Base-by-base conservation (phyloP, 2,113 vertebrate species). In the Elephas maximus region DNA sequence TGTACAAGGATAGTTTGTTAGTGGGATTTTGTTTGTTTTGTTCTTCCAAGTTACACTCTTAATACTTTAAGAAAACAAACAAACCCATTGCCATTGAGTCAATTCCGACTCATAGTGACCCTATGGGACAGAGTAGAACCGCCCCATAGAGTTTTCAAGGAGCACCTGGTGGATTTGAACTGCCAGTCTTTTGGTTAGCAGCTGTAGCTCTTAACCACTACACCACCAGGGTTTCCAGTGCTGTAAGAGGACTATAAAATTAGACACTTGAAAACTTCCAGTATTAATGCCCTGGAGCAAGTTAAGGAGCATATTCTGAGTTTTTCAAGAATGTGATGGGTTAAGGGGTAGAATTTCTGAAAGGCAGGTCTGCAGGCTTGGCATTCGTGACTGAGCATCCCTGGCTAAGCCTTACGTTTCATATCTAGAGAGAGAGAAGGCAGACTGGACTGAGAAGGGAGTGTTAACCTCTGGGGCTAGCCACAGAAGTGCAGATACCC, bases 281-380 rank as follows among this genome's bases (percentile, higher is more conserved):
- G 41, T 8, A 63, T 90, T 82, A 63, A 86, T 85, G 15, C 28
- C 24, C 28, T 93, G 4, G 67, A 37, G 37, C n/a, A 90, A 69
- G 62, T 85, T 65, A 91, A 78, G 81, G 85, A 83, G 15, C 30
- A 33, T 69, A 41, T 82, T 90, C 60, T 87, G 81, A 82, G 51
- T 77, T 90, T 93, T 85, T 78, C 53, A 90, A n/a, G 15, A 33
- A 88, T 30, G 9, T 83, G 26, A 41, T 90, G 23, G 10, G 65
- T 94, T 69, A 94, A 86, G 37, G 62, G 23, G 28, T 63, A 85
- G 78, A 85, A 74, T 95, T 94, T 94, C 79, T 85, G 73, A 94
- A 92, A 94, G 85, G 33, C 15, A 44, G 20, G 33, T 62, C 41
- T 79, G 57, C 73, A 53, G 9, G 12, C 57, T 92, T 23, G 53